Evolutionary conservation across 2,888 invertebrate species (phyloP).

Genomic region (Hermodice carunculata): DNA sequence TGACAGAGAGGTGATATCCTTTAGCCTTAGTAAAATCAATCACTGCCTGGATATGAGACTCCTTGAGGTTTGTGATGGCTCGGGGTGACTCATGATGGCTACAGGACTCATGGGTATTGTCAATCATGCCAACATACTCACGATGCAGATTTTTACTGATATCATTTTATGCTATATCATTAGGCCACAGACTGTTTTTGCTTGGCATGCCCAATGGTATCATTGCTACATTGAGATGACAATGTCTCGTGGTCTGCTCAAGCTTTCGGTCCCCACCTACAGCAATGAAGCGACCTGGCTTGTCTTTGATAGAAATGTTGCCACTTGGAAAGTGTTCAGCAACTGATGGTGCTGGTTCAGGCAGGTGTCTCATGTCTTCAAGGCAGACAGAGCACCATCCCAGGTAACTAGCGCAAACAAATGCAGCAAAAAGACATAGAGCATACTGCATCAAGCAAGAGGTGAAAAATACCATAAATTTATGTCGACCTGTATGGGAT

Average conservation of each 20-base stretch:
- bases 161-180: slow-evolving; percentile 20
- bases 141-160: slow-evolving; percentile 15
- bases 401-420: slow-evolving; percentile 15
- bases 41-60: background rate
- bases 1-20: slow-evolving; percentile 3
- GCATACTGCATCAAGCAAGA: no score
- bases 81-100: slow-evolving; percentile 6
- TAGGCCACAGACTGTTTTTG: slow-evolving; percentile 13
- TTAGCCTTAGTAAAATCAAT: slow-evolving; percentile 5
- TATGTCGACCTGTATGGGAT: no score
- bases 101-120: slow-evolving; percentile 2
- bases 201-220: slow-evolving; percentile 15
- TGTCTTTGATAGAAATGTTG: slow-evolving; percentile 13
- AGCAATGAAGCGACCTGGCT: slow-evolving; percentile 16
- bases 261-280: slow-evolving; percentile 14
- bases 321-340: slow-evolving; percentile 1
- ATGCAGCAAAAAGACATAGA: slow-evolving; percentile 9
- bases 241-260: slow-evolving; percentile 12
- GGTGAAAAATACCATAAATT: no score
- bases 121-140: slow-evolving; percentile 3
- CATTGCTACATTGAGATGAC: slow-evolving; percentile 7
- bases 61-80: slow-evolving; percentile 2
- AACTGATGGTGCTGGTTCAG: slow-evolving; percentile 22
- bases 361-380: slow-evolving; percentile 13
- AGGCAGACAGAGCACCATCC: slow-evolving; percentile 12